These are phyloP conservation scores for Apostichopus japonicus DNA, from an alignment of 35 echinoderm and acorn worm species.

Conservation along the genomic window DNA sequence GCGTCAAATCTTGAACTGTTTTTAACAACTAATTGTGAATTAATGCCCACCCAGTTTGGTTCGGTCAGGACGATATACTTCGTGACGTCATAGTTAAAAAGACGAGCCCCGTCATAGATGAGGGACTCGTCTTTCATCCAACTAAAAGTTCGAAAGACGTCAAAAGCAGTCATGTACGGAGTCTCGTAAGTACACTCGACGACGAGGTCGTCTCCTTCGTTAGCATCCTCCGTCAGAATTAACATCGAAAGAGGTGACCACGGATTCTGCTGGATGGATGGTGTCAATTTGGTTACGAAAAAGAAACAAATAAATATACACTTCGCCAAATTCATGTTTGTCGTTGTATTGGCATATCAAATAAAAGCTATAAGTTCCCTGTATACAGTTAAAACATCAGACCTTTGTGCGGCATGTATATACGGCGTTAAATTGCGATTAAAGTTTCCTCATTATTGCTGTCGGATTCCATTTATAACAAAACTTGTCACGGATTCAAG, in stretches of 20 bases:
- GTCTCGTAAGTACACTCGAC: conserved; percentile 43
- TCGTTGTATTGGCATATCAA: neutral
- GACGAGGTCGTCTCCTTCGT: conserved; percentile 2
- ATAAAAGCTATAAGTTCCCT: neutral
- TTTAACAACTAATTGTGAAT: conserved; percentile 27
- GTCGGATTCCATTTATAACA: too few species aligned
- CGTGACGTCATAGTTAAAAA: neutral
- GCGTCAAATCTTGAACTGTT: conserved; percentile 19
- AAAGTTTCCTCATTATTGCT: too few species aligned
- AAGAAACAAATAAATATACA: neutral
- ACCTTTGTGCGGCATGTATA: too few species aligned
- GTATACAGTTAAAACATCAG: too few species aligned
- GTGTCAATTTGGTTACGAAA: neutral
- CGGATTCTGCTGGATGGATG: neutral
- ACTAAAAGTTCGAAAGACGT: neutral
- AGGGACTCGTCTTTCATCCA: conserved; percentile 30
- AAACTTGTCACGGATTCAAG: too few species aligned
- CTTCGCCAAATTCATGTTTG: neutral
- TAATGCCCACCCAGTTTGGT: conserved; percentile 38
- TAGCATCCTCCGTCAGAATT: neutral
- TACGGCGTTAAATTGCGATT: too few species aligned
- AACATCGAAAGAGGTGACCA: conserved; percentile 8
- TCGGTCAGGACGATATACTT: conserved; percentile 30
- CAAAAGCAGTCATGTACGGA: neutral
- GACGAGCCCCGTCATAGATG: conserved; percentile 12